Percentiles rank a stretch among this genome's conserved stretches.
Conservation (phyloP, 2,113 vertebrate species). For the Bufo bufo region DNA sequence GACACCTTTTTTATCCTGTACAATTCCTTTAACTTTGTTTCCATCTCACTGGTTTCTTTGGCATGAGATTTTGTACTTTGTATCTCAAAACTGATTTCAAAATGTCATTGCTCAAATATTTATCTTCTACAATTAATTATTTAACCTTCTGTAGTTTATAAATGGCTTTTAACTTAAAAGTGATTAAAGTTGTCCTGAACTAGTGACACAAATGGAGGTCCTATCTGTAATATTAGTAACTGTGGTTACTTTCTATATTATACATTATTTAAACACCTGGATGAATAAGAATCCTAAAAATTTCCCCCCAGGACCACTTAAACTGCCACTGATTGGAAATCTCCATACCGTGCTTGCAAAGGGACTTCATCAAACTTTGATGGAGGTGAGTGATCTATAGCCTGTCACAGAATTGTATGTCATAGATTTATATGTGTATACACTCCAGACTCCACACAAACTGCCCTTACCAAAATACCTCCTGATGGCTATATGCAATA, state of each 20-base stretch:
- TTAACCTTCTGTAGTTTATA: too few relatives aligned
- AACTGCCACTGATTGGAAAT: slow-evolving; percentile 59
- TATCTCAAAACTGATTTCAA: too few relatives aligned
- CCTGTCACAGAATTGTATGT: not conserved
- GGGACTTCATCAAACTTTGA: slow-evolving; percentile 33
- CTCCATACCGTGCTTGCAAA: slow-evolving; percentile 46
- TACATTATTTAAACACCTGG: not conserved
- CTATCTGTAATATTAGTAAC: not conserved
- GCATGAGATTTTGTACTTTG: too few relatives aligned
- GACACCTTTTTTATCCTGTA: too few relatives aligned
- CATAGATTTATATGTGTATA: not conserved
- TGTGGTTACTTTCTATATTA: not conserved
- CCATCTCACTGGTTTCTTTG: too few relatives aligned
- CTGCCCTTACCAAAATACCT: too few relatives aligned
- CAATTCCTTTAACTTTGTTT: too few relatives aligned
- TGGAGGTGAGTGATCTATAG: not conserved
- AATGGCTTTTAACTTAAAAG: not conserved
- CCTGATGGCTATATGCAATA: too few relatives aligned
- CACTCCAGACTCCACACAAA: too few relatives aligned
- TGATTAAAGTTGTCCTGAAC: not conserved
- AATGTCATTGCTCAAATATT: not conserved
- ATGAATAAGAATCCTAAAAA: not conserved
- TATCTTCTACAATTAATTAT: not conserved
- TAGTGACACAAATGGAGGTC: not conserved
- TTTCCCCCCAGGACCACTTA: slow-evolving; percentile 58